These are phyloP conservation scores for Prochilodus magdalenae DNA, from an alignment of 2,113 vertebrate species.

Conservation along the genomic window DNA sequence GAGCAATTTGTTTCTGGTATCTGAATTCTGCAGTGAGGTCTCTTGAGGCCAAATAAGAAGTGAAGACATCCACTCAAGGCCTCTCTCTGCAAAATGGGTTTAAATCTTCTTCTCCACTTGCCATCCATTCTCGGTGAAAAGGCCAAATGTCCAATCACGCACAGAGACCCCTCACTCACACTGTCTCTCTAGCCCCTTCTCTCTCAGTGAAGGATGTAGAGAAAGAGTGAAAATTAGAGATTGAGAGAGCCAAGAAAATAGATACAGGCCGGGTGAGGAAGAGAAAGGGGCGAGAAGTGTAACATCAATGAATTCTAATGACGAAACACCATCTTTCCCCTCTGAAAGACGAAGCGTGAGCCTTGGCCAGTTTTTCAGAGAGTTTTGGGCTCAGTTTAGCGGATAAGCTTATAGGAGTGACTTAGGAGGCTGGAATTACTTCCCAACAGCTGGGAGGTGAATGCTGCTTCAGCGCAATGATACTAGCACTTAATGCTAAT, in stretches of 20 bases:
- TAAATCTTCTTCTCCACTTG: slow-evolving; percentile 25
- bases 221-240: slow-evolving; percentile 23
- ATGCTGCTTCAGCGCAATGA: slow-evolving; percentile 10
- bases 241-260: not conserved
- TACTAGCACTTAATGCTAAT: slow-evolving; percentile 27
- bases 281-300: not conserved
- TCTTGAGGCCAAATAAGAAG: slow-evolving; percentile 14
- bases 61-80: slow-evolving; percentile 27
- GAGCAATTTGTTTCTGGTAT: slow-evolving; percentile 17
- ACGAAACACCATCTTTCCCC: not conserved
- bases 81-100: slow-evolving; percentile 40
- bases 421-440: slow-evolving; percentile 14
- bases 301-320: slow-evolving; percentile 9
- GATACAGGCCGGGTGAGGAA: slow-evolving; percentile 1
- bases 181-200: not conserved
- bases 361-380: not conserved
- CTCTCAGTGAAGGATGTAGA: not conserved
- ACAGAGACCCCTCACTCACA: not conserved
- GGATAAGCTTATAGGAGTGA: slow-evolving; percentile 13
- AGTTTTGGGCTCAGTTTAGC: not conserved
- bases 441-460: slow-evolving; percentile 25
- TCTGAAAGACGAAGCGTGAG: not conserved
- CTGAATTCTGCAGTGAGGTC: slow-evolving; percentile 33
- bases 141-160: slow-evolving; percentile 27
- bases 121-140: slow-evolving; percentile 44